Evolutionary conservation across 1,140 invertebrate genomes (phyloP).

Genomic region (Carposina sasakii): DNA sequence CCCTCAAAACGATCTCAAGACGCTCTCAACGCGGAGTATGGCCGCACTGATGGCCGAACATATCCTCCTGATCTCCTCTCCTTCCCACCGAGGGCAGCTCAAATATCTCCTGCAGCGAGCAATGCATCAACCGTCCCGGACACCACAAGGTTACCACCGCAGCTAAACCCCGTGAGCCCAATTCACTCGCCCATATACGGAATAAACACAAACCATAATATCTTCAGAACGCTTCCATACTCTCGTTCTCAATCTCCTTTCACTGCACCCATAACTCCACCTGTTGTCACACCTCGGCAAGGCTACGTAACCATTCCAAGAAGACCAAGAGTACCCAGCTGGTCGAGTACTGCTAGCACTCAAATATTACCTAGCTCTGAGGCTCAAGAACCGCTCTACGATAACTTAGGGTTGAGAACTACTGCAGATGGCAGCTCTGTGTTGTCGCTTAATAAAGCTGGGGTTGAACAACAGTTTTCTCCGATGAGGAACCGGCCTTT

Average conservation of each 20-base stretch:
- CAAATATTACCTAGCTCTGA: slow-evolving; percentile 72
- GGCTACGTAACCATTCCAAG: slow-evolving; percentile 90
- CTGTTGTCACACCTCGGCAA: slow-evolving; percentile 78
- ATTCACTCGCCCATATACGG: slow-evolving; percentile 74
- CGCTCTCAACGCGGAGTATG: slow-evolving; percentile 65
- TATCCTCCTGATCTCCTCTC: slow-evolving; percentile 88
- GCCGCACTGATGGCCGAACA: slow-evolving; percentile 65
- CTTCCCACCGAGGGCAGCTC: slow-evolving; percentile 78
- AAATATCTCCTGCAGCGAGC: slow-evolving; percentile 81
- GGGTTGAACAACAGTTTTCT: slow-evolving; percentile 63
- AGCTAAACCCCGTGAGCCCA: slow-evolving; percentile 69
- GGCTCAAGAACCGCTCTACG: slow-evolving; percentile 84
- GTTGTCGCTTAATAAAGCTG: slow-evolving; percentile 80
- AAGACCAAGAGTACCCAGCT: slow-evolving; percentile 85
- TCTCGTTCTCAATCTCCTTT: slow-evolving; percentile 83
- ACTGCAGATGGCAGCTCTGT: slow-evolving; percentile 90
- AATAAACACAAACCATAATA: slow-evolving; percentile 64
- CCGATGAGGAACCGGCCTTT: slow-evolving; percentile 75
- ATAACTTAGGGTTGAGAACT: slow-evolving; percentile 85
- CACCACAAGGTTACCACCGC: slow-evolving; percentile 70
- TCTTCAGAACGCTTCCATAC: slow-evolving; percentile 81
- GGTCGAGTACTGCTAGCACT: slow-evolving; percentile 79
- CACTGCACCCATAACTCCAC: slow-evolving; percentile 71
- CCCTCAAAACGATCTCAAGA: slow-evolving; percentile 63
- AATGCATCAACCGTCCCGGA: slow-evolving; percentile 85